Percentiles rank a stretch among this genome's conserved stretches.
Evolutionary conservation across 92 coral and sea anemone genomes (phyloP).

Genomic region (Bergia puertoricense): DNA sequence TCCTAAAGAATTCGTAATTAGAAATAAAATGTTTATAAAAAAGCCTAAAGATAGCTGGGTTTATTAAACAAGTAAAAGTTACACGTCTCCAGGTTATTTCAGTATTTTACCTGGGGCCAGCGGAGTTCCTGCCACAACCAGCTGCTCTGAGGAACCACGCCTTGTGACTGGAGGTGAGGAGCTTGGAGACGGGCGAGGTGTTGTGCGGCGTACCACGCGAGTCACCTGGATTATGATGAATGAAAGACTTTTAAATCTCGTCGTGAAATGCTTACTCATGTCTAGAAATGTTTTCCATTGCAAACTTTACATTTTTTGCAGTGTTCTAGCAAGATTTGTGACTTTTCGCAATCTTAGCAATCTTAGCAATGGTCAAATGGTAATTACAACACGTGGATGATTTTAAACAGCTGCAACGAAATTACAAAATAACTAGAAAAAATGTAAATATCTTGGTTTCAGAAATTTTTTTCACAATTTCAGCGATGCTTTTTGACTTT

Average conservation of each 20-base stretch:
- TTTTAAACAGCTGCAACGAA: no score
- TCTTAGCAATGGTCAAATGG: no score
- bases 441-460: no score
- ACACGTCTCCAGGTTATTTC: not conserved
- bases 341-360: no score
- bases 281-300: not conserved
- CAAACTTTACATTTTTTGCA: no score
- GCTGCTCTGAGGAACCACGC: slow-evolving; percentile 67
- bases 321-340: no score
- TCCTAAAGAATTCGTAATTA: not conserved
- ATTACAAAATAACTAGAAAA: no score
- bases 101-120: slow-evolving; percentile 5
- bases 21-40: no score
- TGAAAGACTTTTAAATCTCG: not conserved
- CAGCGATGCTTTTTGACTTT: no score
- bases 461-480: no score
- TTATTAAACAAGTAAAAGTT: not conserved
- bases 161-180: slow-evolving; percentile 78
- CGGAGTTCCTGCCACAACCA: slow-evolving; percentile 6
- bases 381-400: no score
- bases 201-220: slow-evolving; percentile 74
- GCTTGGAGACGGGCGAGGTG: slow-evolving; percentile 81
- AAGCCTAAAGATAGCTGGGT: no score
- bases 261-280: not conserved
- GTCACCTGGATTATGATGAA: slow-evolving; percentile 57